Base-by-base conservation (phyloP, 2,888 invertebrate genomes). In the Erynnis tages region DNA sequence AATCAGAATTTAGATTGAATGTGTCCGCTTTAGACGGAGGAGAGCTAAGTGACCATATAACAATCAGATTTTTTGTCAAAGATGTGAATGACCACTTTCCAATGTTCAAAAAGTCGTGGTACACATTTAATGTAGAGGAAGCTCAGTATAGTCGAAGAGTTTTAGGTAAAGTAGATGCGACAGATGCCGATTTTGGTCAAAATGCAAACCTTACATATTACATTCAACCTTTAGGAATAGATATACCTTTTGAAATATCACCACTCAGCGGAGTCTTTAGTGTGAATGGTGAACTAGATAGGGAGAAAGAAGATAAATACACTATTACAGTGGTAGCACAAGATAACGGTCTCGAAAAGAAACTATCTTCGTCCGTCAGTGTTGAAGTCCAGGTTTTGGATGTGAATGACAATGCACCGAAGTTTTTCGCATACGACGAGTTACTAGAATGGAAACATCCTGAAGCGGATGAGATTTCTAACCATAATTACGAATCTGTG, bases 61-160 rank as follows among this genome's bases (percentile, higher is more conserved):
- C 92, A 4, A 77, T 96, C 2, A 91, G 93, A 60, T 90, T 97
- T n/a, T 92, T 92, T 41, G 91, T 96, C 0, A 92, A 92, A 65
- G 96, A 96, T 67, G 92, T 96, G 0, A 97, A 97, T 73, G 94
- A 97, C 64, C 96, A 97, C 71, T 92, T 94, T 3, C 97, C 97
- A 0, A 92, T 93, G 58, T 97, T 97, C 60, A 93, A 93, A 61
- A 94, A 95, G 61, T 92, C 95, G 0, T 95, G 93, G 93, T 97
- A 97, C 70, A 94, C 91, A 44, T 97, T 96, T 60, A 94, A 95
- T 65, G 91, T 95, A 0, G 91, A 94, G 45, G 97, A 97, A 82
- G 95, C 96, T 0, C 90, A 91, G 16, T 96, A 96, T 69, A 91
- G 92, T 0, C 90, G 92, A 59, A 91, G 91, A 57, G 91, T 93